Percentiles rank a stretch among this genome's conserved stretches.
These are phyloP conservation scores for Furnarius figulus DNA, from an alignment of 2,113 vertebrate genomes.

Conservation along the genomic window DNA sequence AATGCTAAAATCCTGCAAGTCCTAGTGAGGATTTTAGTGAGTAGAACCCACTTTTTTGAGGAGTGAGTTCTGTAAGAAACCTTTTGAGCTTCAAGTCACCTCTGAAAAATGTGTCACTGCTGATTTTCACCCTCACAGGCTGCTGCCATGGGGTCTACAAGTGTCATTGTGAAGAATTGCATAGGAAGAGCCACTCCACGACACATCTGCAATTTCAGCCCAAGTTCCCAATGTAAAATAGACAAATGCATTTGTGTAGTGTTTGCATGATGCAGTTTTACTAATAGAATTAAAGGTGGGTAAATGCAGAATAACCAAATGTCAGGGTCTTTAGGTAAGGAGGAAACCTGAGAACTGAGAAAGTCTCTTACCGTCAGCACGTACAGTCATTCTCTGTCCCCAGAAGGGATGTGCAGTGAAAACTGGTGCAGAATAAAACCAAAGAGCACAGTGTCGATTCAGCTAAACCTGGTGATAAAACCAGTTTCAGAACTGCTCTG, in stretches of 20 bases:
- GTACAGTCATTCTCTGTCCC: background rate
- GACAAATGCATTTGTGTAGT: background rate
- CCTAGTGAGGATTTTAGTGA: background rate
- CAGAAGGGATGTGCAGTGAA: background rate
- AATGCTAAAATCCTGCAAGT: background rate
- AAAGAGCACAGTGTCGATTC: background rate
- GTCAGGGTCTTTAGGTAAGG: background rate
- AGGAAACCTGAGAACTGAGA: background rate
- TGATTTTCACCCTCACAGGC: background rate
- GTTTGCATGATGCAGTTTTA: background rate
- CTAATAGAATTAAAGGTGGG: background rate
- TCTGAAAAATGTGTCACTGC: background rate
- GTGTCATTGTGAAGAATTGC: background rate
- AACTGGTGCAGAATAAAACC: slow-evolving; percentile 1
- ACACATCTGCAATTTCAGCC: background rate
- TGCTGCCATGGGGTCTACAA: background rate
- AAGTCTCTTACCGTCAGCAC: background rate
- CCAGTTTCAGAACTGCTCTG: slow-evolving; percentile 20
- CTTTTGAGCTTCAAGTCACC: background rate
- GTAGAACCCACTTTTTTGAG: background rate
- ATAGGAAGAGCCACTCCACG: background rate
- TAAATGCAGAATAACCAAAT: background rate
- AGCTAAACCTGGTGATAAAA: slow-evolving; percentile 5
- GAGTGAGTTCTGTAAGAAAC: background rate
- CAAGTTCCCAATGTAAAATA: background rate